Conservation (phyloP, 2,888 invertebrate genomes). For the Pomacea canaliculata region DNA sequence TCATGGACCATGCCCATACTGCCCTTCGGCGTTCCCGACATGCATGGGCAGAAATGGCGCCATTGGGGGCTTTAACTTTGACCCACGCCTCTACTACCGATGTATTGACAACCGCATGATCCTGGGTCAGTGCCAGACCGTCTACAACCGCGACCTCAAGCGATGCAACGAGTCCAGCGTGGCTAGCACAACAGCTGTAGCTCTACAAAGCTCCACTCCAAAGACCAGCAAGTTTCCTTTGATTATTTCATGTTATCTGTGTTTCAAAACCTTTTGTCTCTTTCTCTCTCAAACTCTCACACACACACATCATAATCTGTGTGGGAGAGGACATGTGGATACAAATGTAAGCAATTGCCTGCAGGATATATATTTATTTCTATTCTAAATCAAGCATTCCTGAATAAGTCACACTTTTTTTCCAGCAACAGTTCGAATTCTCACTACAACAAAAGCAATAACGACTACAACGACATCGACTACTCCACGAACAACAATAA, state of each 20-base stretch:
- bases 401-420: no score
- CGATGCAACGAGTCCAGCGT: conserved; percentile 16
- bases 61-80: conserved; percentile 26
- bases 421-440: background rate
- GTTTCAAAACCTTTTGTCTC: background rate
- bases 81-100: conserved; percentile 24
- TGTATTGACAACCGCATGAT: conserved; percentile 28
- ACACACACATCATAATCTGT: background rate
- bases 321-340: background rate
- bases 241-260: background rate
- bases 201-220: background rate
- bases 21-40: conserved; percentile 30
- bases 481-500: background rate
- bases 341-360: no score
- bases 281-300: no score
- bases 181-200: background rate
- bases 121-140: conserved; percentile 20
- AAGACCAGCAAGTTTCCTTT: background rate
- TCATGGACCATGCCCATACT: conserved; percentile 28
- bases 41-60: conserved; percentile 28
- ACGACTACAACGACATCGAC: conserved; percentile 7
- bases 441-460: conserved; percentile 1
- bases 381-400: background rate
- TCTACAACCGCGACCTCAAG: conserved; percentile 17
- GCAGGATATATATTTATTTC: no score